These are phyloP conservation scores for Coleophora deauratella DNA, from an alignment of 2,888 invertebrate species.

Conservation along the genomic window DNA sequence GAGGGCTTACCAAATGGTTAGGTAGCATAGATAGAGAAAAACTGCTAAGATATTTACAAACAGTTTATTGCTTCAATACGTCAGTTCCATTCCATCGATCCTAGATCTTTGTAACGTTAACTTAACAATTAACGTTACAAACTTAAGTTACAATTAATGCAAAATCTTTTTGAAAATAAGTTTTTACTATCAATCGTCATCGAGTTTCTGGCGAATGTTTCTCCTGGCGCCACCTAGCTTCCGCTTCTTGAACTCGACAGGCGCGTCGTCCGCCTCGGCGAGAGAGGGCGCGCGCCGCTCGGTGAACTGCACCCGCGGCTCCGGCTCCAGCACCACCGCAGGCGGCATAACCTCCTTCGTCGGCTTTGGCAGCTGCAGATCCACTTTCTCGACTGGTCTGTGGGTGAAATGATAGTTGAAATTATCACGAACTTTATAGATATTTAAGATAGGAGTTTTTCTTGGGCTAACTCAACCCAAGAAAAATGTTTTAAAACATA, in stretches of 20 bases:
- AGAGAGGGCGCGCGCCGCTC: slow-evolving; percentile 76
- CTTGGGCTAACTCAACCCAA: too few species aligned
- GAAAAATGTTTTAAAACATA: slow-evolving; percentile 11
- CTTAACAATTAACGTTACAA: too few species aligned
- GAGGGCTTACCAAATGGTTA: too few species aligned
- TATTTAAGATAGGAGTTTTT: too few species aligned
- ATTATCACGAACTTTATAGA: too few species aligned
- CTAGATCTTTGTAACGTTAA: too few species aligned
- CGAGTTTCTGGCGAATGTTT: slow-evolving; percentile 77
- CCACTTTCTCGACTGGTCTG: slow-evolving; percentile 71
- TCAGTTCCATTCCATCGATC: too few species aligned
- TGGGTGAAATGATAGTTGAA: slow-evolving; percentile 16
- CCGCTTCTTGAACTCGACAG: slow-evolving; percentile 80
- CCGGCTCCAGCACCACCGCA: slow-evolving; percentile 60
- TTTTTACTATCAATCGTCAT: slow-evolving; percentile 67
- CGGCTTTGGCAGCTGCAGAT: slow-evolving; percentile 81
- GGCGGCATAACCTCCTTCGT: slow-evolving; percentile 52
- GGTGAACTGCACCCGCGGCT: slow-evolving; percentile 64
- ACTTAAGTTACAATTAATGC: too few species aligned
- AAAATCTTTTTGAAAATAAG: too few species aligned
- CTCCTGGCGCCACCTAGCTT: slow-evolving; percentile 75
- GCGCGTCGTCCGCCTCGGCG: slow-evolving; percentile 42
- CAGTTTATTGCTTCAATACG: too few species aligned
- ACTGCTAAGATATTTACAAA: too few species aligned
- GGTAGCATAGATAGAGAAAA: too few species aligned